Conservation (phyloP, 2,797 vertebrate genomes). For the Buphagus erythrorhynchus region DNA sequence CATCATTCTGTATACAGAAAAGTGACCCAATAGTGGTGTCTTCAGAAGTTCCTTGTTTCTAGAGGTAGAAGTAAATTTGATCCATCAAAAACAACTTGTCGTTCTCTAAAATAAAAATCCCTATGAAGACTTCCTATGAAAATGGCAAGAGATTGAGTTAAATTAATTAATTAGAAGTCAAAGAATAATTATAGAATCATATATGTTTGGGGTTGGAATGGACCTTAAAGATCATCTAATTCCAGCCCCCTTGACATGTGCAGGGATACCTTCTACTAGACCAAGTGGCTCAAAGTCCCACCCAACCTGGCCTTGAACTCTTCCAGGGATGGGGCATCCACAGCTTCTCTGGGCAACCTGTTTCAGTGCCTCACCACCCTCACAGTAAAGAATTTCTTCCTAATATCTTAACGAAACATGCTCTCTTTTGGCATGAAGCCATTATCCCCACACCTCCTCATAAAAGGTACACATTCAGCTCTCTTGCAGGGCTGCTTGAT, state of each 20-base stretch:
- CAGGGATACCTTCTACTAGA: not conserved
- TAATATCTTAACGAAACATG: not conserved
- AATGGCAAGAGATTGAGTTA: not conserved
- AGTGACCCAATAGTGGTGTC: not conserved
- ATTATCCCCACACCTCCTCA: not conserved
- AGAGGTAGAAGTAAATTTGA: not conserved
- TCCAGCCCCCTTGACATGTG: not conserved
- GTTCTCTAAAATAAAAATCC: not conserved
- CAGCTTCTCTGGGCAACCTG: not conserved
- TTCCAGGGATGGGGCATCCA: not conserved
- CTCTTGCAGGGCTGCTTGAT: not conserved
- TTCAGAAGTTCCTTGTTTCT: not conserved
- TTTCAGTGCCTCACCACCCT: not conserved
- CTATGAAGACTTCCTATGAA: not conserved
- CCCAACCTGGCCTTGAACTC: not conserved
- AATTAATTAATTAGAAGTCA: not conserved
- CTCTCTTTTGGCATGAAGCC: not conserved
- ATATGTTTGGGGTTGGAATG: not conserved
- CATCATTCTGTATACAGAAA: not conserved
- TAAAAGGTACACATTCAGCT: not conserved
- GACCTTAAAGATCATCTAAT: not conserved
- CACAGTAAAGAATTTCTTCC: not conserved
- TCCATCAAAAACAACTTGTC: not conserved
- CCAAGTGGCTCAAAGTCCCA: not conserved
- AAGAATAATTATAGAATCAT: not conserved